These are phyloP conservation scores for Linnaemya vulpina DNA, from an alignment of 2,888 invertebrate genomes.

Conservation along the genomic window DNA sequence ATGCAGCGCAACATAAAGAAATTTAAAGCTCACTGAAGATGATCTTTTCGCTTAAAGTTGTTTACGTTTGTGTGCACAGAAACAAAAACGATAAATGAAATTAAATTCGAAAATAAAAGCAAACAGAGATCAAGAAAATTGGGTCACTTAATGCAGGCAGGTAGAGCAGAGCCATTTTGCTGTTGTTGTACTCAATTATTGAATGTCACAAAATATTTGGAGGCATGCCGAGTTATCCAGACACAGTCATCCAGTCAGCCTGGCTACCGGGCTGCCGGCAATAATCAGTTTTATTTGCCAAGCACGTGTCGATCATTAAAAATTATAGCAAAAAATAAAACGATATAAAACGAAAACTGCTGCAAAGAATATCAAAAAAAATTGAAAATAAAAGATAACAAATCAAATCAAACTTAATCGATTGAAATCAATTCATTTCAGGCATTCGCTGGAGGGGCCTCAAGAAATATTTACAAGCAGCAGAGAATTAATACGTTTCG, in stretches of 20 bases:
- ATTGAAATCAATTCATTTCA: conserved; percentile 68
- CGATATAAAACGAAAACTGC: conserved; percentile 45
- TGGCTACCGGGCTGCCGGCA: neutral
- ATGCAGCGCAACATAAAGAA: conserved; percentile 11
- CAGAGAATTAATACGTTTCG: conserved; percentile 56
- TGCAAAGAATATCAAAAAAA: conserved; percentile 17
- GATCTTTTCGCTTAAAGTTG: conserved; percentile 50
- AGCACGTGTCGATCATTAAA: conserved; percentile 70
- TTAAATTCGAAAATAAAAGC: conserved; percentile 39
- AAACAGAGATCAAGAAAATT: conserved; percentile 52
- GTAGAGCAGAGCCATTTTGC: conserved; percentile 24
- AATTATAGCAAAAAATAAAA: conserved; percentile 54
- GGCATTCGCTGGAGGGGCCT: conserved; percentile 48
- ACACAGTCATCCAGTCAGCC: conserved; percentile 19
- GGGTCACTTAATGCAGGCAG: conserved; percentile 63
- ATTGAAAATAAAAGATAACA: neutral
- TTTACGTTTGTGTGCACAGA: conserved; percentile 25
- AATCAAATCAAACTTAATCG: conserved; percentile 53
- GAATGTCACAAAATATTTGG: conserved; percentile 51
- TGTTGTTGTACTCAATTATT: conserved; percentile 46
- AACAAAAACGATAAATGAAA: conserved; percentile 40
- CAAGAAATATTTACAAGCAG: neutral
- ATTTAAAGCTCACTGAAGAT: conserved; percentile 64
- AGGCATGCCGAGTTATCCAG: conserved; percentile 45
- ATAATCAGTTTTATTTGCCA: conserved; percentile 68